These are phyloP conservation scores for Dendrolimus houi DNA, from an alignment of 2,888 invertebrate genomes.

Conservation along the genomic window DNA sequence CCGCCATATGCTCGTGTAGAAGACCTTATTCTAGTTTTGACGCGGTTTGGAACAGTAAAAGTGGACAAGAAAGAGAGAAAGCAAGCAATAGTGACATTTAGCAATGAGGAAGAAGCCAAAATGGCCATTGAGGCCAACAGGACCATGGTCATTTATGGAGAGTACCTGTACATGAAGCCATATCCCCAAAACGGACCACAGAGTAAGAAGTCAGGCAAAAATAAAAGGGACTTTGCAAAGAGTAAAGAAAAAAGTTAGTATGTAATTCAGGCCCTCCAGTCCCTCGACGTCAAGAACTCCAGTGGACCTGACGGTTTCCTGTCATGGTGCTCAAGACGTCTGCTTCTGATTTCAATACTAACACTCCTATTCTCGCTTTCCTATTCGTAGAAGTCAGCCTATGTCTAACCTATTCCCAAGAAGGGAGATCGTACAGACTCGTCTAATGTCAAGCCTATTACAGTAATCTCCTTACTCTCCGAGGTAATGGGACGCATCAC, in stretches of 20 bases:
- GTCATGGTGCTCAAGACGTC: too few species aligned
- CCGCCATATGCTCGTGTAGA: slow-evolving; percentile 40
- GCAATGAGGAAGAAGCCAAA: slow-evolving; percentile 17
- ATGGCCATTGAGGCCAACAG: slow-evolving; percentile 23
- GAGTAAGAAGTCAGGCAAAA: slow-evolving; percentile 6
- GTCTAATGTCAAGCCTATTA: too few species aligned
- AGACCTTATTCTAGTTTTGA: slow-evolving; percentile 37
- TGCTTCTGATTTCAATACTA: too few species aligned
- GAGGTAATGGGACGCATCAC: too few species aligned
- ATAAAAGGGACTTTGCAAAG: slow-evolving; percentile 22
- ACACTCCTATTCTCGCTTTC: too few species aligned
- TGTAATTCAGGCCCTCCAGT: background rate
- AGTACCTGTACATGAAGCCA: slow-evolving; percentile 29
- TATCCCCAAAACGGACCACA: slow-evolving; percentile 14
- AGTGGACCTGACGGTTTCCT: too few species aligned
- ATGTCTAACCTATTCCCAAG: too few species aligned
- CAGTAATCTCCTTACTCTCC: too few species aligned
- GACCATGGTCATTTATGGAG: slow-evolving; percentile 41
- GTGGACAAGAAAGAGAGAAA: slow-evolving; percentile 27
- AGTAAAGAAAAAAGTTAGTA: slow-evolving; percentile 32
- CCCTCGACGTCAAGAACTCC: too few species aligned
- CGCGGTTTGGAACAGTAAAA: slow-evolving; percentile 28
- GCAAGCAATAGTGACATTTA: slow-evolving; percentile 28
- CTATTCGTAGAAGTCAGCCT: too few species aligned
- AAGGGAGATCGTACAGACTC: too few species aligned